Percentiles rank a stretch among this genome's conserved stretches.
Conservation (phyloP, 23 tunicate species). For the Clavelina lepadiformis region DNA sequence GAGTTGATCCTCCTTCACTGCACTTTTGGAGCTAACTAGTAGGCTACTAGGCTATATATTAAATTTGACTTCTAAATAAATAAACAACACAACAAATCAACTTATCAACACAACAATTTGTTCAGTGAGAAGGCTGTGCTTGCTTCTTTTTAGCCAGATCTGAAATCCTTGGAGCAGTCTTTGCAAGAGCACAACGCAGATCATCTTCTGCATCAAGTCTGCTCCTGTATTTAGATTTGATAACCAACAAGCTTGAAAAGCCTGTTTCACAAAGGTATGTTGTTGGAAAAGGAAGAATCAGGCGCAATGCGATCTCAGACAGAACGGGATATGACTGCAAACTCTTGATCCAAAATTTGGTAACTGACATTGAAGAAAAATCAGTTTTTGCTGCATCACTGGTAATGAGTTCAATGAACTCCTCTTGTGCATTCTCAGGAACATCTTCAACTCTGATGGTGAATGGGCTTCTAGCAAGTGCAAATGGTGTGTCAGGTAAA, state of each 20-base stretch:
- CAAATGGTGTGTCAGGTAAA: conserved; percentile 40
- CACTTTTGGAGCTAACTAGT: too few species aligned
- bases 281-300: conserved; percentile 15
- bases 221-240: conserved; percentile 21
- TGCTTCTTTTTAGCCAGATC: conserved; percentile 17
- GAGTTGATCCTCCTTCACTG: too few species aligned
- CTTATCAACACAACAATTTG: too few species aligned
- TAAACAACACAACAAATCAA: too few species aligned
- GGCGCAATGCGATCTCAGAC: conserved; percentile 25
- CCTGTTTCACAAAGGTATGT: conserved; percentile 26
- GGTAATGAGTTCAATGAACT: conserved; percentile 40
- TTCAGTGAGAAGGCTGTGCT: conserved; percentile 9
- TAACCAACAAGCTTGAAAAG: conserved; percentile 21
- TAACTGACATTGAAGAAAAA: conserved; percentile 20
- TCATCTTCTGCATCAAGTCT: conserved; percentile 15
- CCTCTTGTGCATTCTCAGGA: conserved; percentile 51
- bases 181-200: conserved; percentile 17
- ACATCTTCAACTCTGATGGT: conserved; percentile 48
- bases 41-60: too few species aligned
- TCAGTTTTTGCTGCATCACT: conserved; percentile 33
- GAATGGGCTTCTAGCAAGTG: conserved; percentile 47
- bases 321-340: conserved; percentile 21
- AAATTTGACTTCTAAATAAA: too few species aligned
- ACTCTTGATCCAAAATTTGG: conserved; percentile 29
- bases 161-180: conserved; percentile 14